These are phyloP conservation scores for Pogonognathellus flavescens DNA, from an alignment of 1,140 invertebrate genomes.

Conservation along the genomic window DNA sequence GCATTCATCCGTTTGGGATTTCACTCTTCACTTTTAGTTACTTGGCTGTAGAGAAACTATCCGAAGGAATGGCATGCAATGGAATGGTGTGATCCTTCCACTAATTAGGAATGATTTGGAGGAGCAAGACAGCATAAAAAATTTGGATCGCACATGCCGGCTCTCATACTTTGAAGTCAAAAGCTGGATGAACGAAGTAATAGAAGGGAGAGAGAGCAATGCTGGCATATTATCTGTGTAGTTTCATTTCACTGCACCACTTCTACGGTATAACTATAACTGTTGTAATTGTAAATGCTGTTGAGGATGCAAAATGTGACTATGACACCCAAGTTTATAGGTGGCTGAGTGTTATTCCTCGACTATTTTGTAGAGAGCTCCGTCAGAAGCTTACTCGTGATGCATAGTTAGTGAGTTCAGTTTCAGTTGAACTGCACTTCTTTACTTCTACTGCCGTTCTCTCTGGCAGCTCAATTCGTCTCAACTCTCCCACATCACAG, in stretches of 20 bases:
- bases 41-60: background rate
- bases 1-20: constrained; percentile 12
- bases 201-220: background rate
- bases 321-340: background rate
- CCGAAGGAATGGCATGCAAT: constrained; percentile 32
- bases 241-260: no score
- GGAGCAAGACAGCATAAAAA: constrained; percentile 41
- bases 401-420: no score
- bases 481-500: background rate
- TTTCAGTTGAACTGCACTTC: no score
- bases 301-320: no score
- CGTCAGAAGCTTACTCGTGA: no score
- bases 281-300: no score
- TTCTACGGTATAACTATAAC: no score
- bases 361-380: background rate
- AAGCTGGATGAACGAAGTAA: background rate
- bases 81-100: constrained; percentile 43
- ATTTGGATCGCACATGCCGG: constrained; percentile 37
- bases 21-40: background rate
- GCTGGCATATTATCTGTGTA: no score
- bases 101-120: constrained; percentile 49
- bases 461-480: constrained; percentile 2
- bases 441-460: no score
- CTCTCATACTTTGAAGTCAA: background rate
- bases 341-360: background rate